Evolutionary conservation across 2,113 vertebrate genomes (phyloP).

Genomic region (Rhynchopsitta pachyrhyncha): DNA sequence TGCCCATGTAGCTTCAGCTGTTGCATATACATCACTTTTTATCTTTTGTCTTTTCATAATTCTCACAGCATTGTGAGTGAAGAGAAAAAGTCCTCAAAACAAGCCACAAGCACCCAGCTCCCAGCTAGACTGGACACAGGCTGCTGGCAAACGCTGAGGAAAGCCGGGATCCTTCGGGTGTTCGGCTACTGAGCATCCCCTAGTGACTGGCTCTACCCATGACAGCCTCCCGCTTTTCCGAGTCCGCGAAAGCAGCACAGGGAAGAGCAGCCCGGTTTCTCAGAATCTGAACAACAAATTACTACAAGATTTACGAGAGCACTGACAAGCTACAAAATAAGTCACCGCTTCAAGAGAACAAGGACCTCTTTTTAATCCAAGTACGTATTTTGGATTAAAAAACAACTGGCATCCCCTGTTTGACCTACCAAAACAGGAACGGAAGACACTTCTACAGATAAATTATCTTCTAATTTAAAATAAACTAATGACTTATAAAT

Average conservation of each 20-base stretch:
- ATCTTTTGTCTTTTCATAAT: background rate
- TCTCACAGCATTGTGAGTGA: background rate
- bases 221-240: background rate
- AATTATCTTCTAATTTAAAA: background rate
- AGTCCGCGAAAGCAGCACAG: background rate
- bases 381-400: background rate
- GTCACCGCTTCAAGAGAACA: background rate
- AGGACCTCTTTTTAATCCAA: background rate
- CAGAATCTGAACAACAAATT: background rate
- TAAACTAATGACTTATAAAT: background rate
- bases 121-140: background rate
- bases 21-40: background rate
- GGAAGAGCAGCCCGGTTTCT: background rate
- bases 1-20: background rate
- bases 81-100: background rate
- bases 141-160: background rate
- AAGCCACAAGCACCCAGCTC: background rate
- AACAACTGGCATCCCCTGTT: background rate
- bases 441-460: background rate
- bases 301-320: background rate
- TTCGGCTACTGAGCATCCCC: slow-evolving; percentile 51
- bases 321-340: background rate
- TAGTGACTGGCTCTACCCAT: slow-evolving; percentile 1
- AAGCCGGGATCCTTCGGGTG: background rate
- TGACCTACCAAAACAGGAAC: background rate